Evolutionary conservation across 2,113 vertebrate species (phyloP).

Genomic region (Tragelaphus imberbis): DNA sequence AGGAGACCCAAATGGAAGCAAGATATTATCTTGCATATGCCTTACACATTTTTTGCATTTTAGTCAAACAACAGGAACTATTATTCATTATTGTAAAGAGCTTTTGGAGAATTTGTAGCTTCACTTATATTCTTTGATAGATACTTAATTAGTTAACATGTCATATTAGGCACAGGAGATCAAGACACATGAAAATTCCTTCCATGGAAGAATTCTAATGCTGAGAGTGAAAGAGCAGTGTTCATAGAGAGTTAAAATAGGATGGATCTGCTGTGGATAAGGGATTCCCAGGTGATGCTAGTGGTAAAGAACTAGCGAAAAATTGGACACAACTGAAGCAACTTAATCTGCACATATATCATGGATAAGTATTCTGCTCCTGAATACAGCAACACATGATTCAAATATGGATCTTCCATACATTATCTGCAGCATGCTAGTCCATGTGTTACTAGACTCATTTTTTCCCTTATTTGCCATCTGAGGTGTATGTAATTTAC

Average conservation of each 20-base stretch:
- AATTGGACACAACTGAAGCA: background rate
- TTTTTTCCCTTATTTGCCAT: background rate
- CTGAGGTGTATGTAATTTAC: background rate
- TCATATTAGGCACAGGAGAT: background rate
- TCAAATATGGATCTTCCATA: background rate
- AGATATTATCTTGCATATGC: background rate
- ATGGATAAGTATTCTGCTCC: background rate
- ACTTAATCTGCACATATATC: background rate
- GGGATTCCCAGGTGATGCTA: background rate
- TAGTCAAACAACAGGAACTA: background rate
- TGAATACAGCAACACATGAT: background rate
- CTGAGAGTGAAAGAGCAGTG: background rate
- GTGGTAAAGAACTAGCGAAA: background rate
- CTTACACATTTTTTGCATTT: background rate
- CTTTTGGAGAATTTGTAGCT: background rate
- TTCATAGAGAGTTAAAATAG: fast-evolving
- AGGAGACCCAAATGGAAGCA: background rate
- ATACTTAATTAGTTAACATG: background rate
- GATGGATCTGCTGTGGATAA: fast-evolving
- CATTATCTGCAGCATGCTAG: background rate
- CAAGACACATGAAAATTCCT: background rate
- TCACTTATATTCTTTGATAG: background rate
- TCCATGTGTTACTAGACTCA: background rate
- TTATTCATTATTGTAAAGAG: background rate
- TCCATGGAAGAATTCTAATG: background rate